A percentile compares a stretch with the other conserved stretches of the same genome.
Conservation (phyloP, 2,888 invertebrate species). For the Drosophila falleni region DNA sequence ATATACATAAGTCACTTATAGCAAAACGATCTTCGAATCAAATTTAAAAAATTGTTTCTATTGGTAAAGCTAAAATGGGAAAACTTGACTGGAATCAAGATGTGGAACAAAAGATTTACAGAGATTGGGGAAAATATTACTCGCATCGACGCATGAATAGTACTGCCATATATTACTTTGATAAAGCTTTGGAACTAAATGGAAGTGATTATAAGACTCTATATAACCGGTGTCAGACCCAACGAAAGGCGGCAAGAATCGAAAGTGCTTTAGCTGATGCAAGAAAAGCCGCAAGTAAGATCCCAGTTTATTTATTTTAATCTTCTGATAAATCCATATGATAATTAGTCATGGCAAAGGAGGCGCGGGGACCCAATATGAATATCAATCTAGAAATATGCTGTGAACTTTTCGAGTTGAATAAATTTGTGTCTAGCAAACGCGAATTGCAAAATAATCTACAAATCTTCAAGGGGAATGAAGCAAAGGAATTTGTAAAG, state of each 20-base stretch:
- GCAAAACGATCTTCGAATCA: background rate
- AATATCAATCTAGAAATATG: constrained; percentile 13
- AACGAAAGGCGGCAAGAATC: constrained; percentile 2
- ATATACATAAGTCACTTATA: background rate
- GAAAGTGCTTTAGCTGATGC: constrained; percentile 3
- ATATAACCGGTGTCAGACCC: background rate
- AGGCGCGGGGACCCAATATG: background rate
- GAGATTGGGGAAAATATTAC: constrained; percentile 10
- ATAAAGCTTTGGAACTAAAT: background rate
- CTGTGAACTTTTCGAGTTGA: constrained; percentile 7
- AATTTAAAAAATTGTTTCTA: background rate
- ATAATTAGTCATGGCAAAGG: constrained; percentile 2
- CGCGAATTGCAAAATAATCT: constrained; percentile 1
- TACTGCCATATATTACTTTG: background rate
- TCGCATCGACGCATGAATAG: background rate
- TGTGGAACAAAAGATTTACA: constrained; percentile 1
- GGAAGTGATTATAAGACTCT: constrained; percentile 2
- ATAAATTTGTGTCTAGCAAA: background rate
- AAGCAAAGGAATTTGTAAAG: background rate
- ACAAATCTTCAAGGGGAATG: constrained; percentile 1
- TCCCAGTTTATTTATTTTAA: background rate
- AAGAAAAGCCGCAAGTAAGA: constrained; percentile 10
- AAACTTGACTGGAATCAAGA: constrained; percentile 9
- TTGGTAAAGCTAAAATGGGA: no score
- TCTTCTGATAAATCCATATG: background rate